Conservation (phyloP, 2,113 vertebrate species). For the Prietella phreatophila region DNA sequence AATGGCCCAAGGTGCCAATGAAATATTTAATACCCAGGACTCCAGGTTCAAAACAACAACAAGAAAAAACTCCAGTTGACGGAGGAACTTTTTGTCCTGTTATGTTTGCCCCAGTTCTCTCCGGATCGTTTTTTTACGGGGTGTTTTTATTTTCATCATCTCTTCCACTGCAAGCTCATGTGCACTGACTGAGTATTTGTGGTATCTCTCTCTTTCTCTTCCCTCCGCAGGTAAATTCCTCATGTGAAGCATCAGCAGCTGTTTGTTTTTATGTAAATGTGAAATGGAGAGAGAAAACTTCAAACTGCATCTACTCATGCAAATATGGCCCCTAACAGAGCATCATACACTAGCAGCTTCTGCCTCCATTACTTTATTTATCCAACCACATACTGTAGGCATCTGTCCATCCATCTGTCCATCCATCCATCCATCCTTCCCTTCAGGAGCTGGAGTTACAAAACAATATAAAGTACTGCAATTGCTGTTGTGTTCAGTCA, state of each 20-base stretch:
- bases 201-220: not conserved
- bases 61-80: not conserved
- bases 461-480: not conserved
- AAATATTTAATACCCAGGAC: constrained; percentile 23
- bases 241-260: not conserved
- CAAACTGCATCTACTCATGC: constrained; percentile 43
- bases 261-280: constrained; percentile 53
- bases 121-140: too few relatives aligned
- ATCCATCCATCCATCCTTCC: not conserved
- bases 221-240: not conserved
- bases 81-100: constrained; percentile 8
- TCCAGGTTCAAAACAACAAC: not conserved
- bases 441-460: not conserved
- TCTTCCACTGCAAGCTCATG: not conserved
- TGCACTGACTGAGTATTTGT: not conserved
- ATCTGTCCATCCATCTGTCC: not conserved
- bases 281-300: constrained; percentile 17
- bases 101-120: not conserved
- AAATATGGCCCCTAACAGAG: constrained; percentile 29
- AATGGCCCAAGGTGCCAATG: constrained; percentile 14
- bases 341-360: not conserved
- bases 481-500: not conserved
- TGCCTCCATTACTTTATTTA: not conserved
- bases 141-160: not conserved
- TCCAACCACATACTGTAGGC: not conserved